Conservation (phyloP, 2,797 vertebrate species). For the Iguana delicatissima region DNA sequence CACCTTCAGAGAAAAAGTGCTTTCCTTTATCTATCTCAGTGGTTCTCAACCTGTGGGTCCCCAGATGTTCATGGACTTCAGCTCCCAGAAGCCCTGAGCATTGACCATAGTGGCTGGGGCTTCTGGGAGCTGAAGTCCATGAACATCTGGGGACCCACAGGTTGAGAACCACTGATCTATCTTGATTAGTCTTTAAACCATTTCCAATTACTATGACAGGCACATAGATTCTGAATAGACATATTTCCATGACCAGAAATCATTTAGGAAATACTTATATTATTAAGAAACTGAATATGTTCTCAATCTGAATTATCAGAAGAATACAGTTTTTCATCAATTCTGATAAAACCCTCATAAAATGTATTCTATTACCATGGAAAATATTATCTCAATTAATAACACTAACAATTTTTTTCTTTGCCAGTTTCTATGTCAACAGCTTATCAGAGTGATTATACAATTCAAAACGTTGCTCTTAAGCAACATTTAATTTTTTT, state of each 20-base stretch:
- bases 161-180: too few relatives aligned
- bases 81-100: too few relatives aligned
- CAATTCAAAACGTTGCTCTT: background rate
- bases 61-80: too few relatives aligned
- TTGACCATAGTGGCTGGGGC: too few relatives aligned
- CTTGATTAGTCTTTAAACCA: too few relatives aligned
- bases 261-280: background rate
- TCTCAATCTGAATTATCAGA: background rate
- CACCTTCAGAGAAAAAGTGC: too few relatives aligned
- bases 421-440: background rate
- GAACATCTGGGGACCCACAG: too few relatives aligned
- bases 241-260: background rate
- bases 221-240: background rate
- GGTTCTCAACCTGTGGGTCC: too few relatives aligned
- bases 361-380: background rate
- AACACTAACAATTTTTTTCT: background rate
- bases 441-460: background rate
- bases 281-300: background rate
- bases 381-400: background rate
- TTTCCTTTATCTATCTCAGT: too few relatives aligned
- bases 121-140: too few relatives aligned
- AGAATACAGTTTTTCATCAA: background rate
- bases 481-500: background rate
- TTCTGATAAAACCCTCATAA: background rate
- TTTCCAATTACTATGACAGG: background rate